Evolutionary conservation across 2,797 vertebrate genomes (phyloP).

Genomic region (Hirundo rustica): DNA sequence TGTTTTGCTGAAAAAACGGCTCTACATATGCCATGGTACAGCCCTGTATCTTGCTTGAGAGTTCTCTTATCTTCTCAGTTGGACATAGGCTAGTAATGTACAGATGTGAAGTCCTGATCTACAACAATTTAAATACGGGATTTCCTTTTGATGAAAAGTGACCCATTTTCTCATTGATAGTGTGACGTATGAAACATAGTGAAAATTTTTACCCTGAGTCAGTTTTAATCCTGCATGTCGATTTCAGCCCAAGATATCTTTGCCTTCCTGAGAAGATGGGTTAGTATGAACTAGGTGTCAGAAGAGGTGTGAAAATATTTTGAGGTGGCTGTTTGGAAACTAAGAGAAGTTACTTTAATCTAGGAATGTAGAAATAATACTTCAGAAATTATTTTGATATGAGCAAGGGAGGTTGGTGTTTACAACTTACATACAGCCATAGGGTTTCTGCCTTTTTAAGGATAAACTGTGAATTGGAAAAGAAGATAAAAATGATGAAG

Average conservation of each 20-base stretch:
- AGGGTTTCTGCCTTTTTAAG: background rate
- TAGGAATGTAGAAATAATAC: background rate
- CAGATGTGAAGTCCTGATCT: background rate
- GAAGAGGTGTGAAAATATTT: slow-evolving; percentile 26
- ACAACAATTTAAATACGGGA: background rate
- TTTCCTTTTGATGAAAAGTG: slow-evolving; percentile 8
- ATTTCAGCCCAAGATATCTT: background rate
- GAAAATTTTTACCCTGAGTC: background rate
- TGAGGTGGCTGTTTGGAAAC: background rate
- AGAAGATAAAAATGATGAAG: background rate
- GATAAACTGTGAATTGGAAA: background rate
- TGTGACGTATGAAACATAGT: background rate
- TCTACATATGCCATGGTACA: background rate
- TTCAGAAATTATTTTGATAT: background rate
- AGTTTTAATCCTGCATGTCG: background rate
- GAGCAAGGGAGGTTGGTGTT: background rate
- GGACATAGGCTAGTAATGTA: background rate
- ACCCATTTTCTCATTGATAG: background rate
- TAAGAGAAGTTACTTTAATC: background rate
- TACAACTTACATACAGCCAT: background rate
- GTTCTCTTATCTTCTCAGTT: background rate
- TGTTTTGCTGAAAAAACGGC: background rate
- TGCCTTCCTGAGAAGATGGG: background rate
- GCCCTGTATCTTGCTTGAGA: background rate
- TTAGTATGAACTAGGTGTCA: background rate